Conservation (phyloP, 2,797 vertebrate species). For the Alcedo quadribrachys region DNA sequence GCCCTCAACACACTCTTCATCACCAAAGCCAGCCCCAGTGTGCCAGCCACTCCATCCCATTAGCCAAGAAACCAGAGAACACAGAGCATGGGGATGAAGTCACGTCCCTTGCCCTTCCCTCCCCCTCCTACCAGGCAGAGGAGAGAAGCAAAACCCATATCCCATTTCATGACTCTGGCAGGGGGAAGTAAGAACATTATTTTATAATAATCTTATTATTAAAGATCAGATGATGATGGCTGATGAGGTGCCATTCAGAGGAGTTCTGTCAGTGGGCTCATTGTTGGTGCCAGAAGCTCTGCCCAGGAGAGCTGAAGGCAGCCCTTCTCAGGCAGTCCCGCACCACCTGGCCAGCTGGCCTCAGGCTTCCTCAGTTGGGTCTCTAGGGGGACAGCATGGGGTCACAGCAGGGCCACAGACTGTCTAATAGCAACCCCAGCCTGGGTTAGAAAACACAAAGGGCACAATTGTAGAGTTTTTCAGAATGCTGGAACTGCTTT, state of each 20-base stretch:
- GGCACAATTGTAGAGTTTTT: background rate
- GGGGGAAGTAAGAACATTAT: background rate
- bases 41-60: rapidly evolving
- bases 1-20: background rate
- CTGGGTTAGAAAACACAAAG: background rate
- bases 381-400: background rate
- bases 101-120: background rate
- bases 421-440: background rate
- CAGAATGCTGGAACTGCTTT: background rate
- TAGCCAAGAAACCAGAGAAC: rapidly evolving
- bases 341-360: rapidly evolving
- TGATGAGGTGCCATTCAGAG: background rate
- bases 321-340: background rate
- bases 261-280: background rate
- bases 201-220: conserved; percentile 43
- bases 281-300: background rate
- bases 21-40: background rate
- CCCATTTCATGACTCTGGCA: conserved; percentile 40
- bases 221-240: background rate
- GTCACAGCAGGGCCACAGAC: background rate
- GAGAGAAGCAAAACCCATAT: background rate
- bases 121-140: rapidly evolving
- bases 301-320: rapidly evolving
- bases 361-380: background rate
- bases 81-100: rapidly evolving